Base-by-base conservation (phyloP, 2,888 invertebrate species). In the Athetis lepigone region DNA sequence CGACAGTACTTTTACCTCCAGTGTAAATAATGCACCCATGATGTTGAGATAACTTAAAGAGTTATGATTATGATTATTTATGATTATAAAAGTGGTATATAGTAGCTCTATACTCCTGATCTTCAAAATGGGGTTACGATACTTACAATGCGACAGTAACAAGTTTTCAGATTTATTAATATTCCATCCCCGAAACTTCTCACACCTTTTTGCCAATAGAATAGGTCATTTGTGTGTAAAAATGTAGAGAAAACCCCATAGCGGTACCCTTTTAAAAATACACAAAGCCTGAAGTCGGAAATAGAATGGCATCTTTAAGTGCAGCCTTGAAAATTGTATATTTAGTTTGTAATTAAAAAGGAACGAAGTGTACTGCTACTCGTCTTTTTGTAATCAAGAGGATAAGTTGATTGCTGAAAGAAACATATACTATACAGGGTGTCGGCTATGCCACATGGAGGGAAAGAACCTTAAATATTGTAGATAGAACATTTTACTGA, bases 331-430 rank as follows among this genome's bases (percentile, higher is more conserved):
- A 25, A 19, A 27, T 37, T 64, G 21, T 43, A 29, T 64, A 63
- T 63, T 62, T 62, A 9, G 7, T 36, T 62, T 21, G 49, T n/a
- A n/a, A 46, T 40, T 39, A 25, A n/a, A 27, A n/a, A 8, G 13
- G 25, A 58, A 23, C 18, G 9, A 16, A 29, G 16, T 62, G 16
- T 42, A 16, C 16, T 45, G n/a, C 23, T 46, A 21, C 23, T 36
- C 9, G 11, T n/a, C 2, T 25, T n/a, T 29, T 47, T 40, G 19
- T 40, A 47, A 47, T 40, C 7, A 19, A 21, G 4, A 9, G 33
- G 5, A 3, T 16, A 19, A 54, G n/a, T n/a, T n/a, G n/a, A n/a
- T n/a, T n/a, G n/a, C n/a, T n/a, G n/a, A n/a, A n/a, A n/a, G n/a
- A n/a, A n/a, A n/a, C n/a, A n/a, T n/a, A n/a, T n/a, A n/a, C n/a